These are phyloP conservation scores for Micoletzkya japonica DNA, from an alignment of 2,888 invertebrate species.

Conservation along the genomic window DNA sequence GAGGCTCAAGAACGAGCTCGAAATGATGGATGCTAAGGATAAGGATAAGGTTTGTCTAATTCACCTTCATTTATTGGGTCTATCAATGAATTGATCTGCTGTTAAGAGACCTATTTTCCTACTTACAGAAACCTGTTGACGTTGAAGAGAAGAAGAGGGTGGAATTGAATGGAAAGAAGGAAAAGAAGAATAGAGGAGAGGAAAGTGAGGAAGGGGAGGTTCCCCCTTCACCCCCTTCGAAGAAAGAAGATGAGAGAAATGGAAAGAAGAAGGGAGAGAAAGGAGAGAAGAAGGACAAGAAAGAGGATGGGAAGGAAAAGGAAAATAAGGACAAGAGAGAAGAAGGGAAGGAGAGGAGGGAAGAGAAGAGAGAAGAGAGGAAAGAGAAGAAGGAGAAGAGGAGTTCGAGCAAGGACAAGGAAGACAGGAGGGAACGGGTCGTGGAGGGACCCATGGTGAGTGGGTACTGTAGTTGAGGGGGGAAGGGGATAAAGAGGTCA, in stretches of 20 bases:
- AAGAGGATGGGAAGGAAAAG: slow-evolving; percentile 20
- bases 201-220: slow-evolving; percentile 19
- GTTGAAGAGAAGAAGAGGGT: neutral
- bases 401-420: slow-evolving; percentile 24
- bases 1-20: no score
- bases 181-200: neutral
- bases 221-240: slow-evolving; percentile 7
- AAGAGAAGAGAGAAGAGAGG: slow-evolving; percentile 15
- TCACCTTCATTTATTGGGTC: no score
- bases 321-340: slow-evolving; percentile 3
- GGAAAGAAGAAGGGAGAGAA: neutral
- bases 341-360: slow-evolving; percentile 24
- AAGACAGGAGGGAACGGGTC: slow-evolving; percentile 16
- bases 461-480: neutral
- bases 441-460: slow-evolving; percentile 12
- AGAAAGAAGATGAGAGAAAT: slow-evolving; percentile 6
- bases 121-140: neutral
- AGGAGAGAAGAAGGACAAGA: neutral
- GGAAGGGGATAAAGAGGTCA: neutral
- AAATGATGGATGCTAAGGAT: no score
- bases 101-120: no score
- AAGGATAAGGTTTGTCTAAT: no score
- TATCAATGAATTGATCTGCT: no score
- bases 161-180: neutral
- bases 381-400: slow-evolving; percentile 18